Conservation (phyloP, 2,797 vertebrate species). For the Myotis findleyi region DNA sequence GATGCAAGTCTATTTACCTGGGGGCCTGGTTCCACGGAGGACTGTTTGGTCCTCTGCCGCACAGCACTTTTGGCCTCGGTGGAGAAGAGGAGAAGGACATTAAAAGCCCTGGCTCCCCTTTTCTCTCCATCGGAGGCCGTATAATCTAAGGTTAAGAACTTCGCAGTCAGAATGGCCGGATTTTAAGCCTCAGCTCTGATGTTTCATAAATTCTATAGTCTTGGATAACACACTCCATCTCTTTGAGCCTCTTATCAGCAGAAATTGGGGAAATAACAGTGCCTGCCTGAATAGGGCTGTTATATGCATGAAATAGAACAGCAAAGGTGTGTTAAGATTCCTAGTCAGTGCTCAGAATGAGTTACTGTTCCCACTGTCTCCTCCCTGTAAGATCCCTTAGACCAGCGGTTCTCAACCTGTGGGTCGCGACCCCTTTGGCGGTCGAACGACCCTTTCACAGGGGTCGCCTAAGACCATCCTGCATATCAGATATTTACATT, state of each 20-base stretch:
- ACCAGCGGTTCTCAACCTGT: too few species aligned
- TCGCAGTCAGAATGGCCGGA: background rate
- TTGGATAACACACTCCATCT: background rate
- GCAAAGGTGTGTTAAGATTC: background rate
- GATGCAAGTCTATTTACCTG: background rate
- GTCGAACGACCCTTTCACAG: too few species aligned
- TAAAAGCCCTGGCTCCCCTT: background rate
- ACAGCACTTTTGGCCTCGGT: background rate
- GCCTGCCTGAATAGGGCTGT: background rate
- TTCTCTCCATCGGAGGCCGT: background rate
- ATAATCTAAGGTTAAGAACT: background rate
- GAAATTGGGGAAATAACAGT: background rate
- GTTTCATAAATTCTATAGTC: background rate
- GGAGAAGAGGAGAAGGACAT: background rate
- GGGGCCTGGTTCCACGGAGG: background rate
- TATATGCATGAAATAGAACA: background rate
- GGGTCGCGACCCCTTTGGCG: too few species aligned
- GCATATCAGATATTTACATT: too few species aligned
- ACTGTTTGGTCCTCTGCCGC: background rate
- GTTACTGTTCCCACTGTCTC: background rate
- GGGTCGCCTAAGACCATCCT: too few species aligned
- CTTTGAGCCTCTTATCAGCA: background rate
- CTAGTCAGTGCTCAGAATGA: background rate
- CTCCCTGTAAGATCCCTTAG: background rate
- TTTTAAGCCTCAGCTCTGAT: conserved; percentile 31